Conservation (phyloP, 2,113 vertebrate genomes). For the Kryptolebias marmoratus region DNA sequence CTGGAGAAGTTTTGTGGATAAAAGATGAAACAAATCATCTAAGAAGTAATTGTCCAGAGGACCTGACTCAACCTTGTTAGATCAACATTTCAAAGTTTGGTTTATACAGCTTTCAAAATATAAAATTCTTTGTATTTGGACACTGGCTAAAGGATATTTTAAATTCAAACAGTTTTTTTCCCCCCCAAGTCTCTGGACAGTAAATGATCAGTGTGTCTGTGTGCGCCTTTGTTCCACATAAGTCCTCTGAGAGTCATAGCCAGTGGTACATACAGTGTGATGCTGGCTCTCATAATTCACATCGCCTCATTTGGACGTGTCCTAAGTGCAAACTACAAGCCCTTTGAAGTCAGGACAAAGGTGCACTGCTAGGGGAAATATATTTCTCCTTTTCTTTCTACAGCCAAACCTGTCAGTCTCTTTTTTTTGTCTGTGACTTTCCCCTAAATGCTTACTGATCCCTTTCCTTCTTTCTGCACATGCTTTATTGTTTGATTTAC, state of each 20-base stretch:
- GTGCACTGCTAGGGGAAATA: conserved; percentile 36
- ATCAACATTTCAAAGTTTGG: background rate
- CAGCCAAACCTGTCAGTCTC: conserved; percentile 33
- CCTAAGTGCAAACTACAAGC: conserved; percentile 37
- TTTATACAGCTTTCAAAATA: conserved; percentile 3
- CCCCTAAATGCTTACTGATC: background rate
- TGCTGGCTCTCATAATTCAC: conserved; percentile 52
- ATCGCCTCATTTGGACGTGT: conserved; percentile 61
- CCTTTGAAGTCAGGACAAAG: conserved; percentile 71
- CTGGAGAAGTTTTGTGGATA: no score
- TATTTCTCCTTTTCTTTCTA: conserved; percentile 50
- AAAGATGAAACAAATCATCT: no score
- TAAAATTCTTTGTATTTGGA: conserved; percentile 9
- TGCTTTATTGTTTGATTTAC: background rate
- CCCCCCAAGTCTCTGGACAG: background rate
- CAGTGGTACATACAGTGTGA: conserved; percentile 39
- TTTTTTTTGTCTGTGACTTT: conserved; percentile 3
- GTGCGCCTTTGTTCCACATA: conserved; percentile 13
- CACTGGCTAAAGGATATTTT: conserved; percentile 13
- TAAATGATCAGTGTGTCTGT: conserved; percentile 30
- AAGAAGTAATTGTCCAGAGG: no score
- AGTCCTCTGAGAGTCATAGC: conserved; percentile 46
- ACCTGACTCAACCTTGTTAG: no score
- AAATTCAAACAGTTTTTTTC: background rate
- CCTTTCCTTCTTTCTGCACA: background rate